Conservation (phyloP, 2,888 invertebrate species). For the Microdon myrmicae region DNA sequence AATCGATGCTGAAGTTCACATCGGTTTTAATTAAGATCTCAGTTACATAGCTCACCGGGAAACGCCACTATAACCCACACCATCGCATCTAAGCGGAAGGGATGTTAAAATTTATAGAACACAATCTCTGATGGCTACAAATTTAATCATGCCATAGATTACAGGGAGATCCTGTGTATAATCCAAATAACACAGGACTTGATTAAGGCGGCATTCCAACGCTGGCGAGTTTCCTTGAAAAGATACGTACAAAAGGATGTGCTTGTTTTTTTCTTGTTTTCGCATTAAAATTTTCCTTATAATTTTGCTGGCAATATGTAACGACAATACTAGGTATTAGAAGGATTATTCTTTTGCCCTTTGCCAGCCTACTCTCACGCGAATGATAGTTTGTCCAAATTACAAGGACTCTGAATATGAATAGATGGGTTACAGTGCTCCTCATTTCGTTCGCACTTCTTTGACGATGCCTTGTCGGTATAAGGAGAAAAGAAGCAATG, state of each 20-base stretch:
- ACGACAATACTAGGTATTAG: slow-evolving; percentile 10
- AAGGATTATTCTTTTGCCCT: slow-evolving; percentile 15
- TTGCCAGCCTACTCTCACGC: too few species aligned
- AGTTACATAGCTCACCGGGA: slow-evolving; percentile 29
- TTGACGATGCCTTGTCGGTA: slow-evolving; percentile 1
- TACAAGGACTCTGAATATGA: slow-evolving; percentile 18
- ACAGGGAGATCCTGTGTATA: slow-evolving; percentile 17
- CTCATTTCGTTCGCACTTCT: background rate
- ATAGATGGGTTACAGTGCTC: background rate
- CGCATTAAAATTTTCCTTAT: slow-evolving; percentile 10
- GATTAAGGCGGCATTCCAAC: slow-evolving; percentile 20
- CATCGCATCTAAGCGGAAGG: background rate
- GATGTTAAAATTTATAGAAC: slow-evolving; percentile 44
- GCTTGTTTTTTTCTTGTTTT: too few species aligned
- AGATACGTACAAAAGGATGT: background rate
- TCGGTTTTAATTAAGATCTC: slow-evolving; percentile 52
- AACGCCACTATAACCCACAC: background rate
- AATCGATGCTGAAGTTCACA: slow-evolving; percentile 47
- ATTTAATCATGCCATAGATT: slow-evolving; percentile 38
- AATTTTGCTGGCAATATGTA: slow-evolving; percentile 9
- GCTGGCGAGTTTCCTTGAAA: slow-evolving; percentile 1
- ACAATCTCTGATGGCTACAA: slow-evolving; percentile 38
- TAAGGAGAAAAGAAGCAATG: slow-evolving; percentile 2
- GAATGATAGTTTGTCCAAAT: slow-evolving; percentile 24
- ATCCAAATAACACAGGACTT: slow-evolving; percentile 17